Evolutionary conservation across 2,888 invertebrate genomes (phyloP), one percentile per base, ranked within the genome.

Genomic region (Rambutsinella grinnellia): DNA sequence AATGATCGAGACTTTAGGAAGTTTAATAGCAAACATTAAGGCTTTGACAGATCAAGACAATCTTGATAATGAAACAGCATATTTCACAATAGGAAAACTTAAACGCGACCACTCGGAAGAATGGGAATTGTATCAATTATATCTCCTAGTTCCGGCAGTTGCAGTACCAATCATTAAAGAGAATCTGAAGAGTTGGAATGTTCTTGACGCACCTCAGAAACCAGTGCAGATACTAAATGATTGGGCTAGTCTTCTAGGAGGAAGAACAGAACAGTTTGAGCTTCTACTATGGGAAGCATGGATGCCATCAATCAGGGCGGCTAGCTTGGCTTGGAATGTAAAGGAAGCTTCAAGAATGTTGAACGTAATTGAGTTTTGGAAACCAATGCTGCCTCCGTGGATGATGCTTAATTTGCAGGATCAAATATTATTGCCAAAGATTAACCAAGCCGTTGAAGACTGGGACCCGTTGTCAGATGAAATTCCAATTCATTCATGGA

Each of bases 381-480:
- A 90, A 67, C 91, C 91, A 0, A 87, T 94, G 0, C 87, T 96
- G 67, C 95, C 98, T 0, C 87, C 88, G 0, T 97, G 97, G 96
- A 91, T 98, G 75, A 84, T 93, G 79, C 91, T 93, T 80, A 93
- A 94, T 84, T 90, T 95, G 69, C 89, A 94, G n/a, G 92, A 96
- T 66, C 93, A 95, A 83, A 88, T 93, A 60, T 90, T 98, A 61
- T 88, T 95, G 84, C 95, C 96, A 0, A 90, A 91, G 49, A 81
- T 86, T 13, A 87, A 88, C 79, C 87, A 89, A 0, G 95, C 93
- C 82, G 96, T 96, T 0, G 91, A 93, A 54, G 90, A 90, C 66
- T 99, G 99, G 99, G 95, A 99, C 89, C 99, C 99, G 0, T 89
- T 97, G 1, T 93, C 93, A 0, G 99, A 99, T 86, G 94, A 94